Evolutionary conservation across 2,888 invertebrate genomes (phyloP), one percentile per base, ranked within the genome.

Genomic region (Oeneis ivallda): DNA sequence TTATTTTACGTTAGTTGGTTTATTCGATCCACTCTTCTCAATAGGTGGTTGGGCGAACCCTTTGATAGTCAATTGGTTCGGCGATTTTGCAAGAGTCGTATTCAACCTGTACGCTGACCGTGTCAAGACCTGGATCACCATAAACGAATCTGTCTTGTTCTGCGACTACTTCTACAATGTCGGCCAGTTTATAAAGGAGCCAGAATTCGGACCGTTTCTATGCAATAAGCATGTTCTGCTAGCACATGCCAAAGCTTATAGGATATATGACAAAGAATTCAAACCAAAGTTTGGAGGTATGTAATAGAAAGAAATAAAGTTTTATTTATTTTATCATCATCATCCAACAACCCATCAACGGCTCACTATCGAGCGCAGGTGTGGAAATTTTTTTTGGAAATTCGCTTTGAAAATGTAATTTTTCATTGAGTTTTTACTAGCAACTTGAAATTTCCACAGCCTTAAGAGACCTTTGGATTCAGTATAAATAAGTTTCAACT

Each of bases 101-200:
- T 93, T 91, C 74, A 83, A 86, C 9, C 81, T 93, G 69, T 94
- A 89, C 71, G 94, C 93, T 0, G 92, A 93, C 72, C 88, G 93
- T 50, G 93, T 95, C 0, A 92, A 87, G 76, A 82, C 87, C 50
- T 96, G 95, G 95, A 89, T 94, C 0, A 96, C 95, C 0, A 87
- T 96, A 58, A 96, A 96, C 78, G 96, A 96, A 74, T 95, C 95
- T 0, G 76, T 82, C 39, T 70, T 83, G 1, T 74, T 86, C 45
- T 90, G 92, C 68, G 79, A 80, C 10, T 63, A 70, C 0, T 85
- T 82, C 0, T 93, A 92, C 72, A 85, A 85, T 8, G 77, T 82
- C 2, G 85, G 85, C 19, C 78, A 76, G 19, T 77, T 87, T 76
- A 1, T 17, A n/a, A 59, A 37, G 11, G 76, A 76, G 32, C 85